Base-by-base conservation (phyloP, 2,113 vertebrate species). In the Ameiurus melas region DNA sequence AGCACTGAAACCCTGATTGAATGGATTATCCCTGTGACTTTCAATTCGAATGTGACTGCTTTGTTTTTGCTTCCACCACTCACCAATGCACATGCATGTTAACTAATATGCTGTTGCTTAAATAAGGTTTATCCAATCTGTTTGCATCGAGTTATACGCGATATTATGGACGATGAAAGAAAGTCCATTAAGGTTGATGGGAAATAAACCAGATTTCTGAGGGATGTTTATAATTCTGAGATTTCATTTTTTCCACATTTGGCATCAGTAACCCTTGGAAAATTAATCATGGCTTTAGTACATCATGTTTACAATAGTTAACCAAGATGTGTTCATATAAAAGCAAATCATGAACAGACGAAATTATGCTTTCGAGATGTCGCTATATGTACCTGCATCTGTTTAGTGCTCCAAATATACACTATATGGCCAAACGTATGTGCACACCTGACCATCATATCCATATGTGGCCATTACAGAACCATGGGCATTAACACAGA, bases 141-240 rank as follows among this genome's bases (percentile, higher is more conserved):
- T 79, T 53, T 80, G 25, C 85, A 53, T 22, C 17, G 27, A 55
- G 43, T 71, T 57, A 19, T 58, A 30, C 22, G 73, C 66, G 57
- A 79, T 86, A 66, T 64, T 73, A 16, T 84, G 53, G 12, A 36
- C 47, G 77, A 66, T 77, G 77, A 82, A 75, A 73, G 55, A 86
- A 87, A 27, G 80, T 53, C 19, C 47, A 68, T n/a, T 30, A 83
- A 68, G 25, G 33, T 83, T 68, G 27, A 88, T 81, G 36, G 78
- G 39, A 75, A 90, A 90, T 90, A 90, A 90, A 90, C 14, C 12
- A 84, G 1, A 77, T 68, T 77, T 19, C 27, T 60, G 27, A 70
- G 7, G 43, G 71, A 80, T 77, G 7, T 78, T 78, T 62, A 39
- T 30, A 60, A 36, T 17, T 71, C 14, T 14, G 43, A 57, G 43